Percentiles rank a stretch among this genome's conserved stretches.
These are phyloP conservation scores for Agrenia bidenticulata DNA, from an alignment of 2,888 invertebrate genomes.

Conservation along the genomic window DNA sequence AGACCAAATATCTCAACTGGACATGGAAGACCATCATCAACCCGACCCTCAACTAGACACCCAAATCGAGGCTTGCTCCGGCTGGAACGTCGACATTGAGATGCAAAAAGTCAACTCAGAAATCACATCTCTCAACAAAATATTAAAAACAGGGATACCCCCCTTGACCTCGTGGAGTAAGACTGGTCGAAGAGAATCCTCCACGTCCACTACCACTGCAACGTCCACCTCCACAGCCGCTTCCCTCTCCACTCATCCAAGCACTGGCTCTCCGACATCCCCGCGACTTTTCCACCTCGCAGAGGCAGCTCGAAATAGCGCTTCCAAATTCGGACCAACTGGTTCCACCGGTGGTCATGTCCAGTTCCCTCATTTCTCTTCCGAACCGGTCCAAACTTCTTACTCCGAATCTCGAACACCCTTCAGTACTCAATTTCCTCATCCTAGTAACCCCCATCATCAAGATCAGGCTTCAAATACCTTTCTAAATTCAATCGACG, in stretches of 20 bases:
- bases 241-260: not conserved
- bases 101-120: constrained; percentile 46
- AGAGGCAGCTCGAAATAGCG: too few relatives aligned
- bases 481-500: too few relatives aligned
- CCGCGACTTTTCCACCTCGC: too few relatives aligned
- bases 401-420: too few relatives aligned
- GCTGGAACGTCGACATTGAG: constrained; percentile 52
- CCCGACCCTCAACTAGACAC: constrained; percentile 43
- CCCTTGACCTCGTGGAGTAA: not conserved
- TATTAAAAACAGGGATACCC: constrained; percentile 29
- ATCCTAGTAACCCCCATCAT: too few relatives aligned
- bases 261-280: not conserved
- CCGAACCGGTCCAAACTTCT: too few relatives aligned
- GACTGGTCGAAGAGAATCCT: not conserved
- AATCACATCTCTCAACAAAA: constrained; percentile 38
- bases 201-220: not conserved
- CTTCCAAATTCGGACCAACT: too few relatives aligned
- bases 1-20: constrained; percentile 42
- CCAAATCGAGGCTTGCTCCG: constrained; percentile 49
- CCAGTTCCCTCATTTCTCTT: too few relatives aligned
- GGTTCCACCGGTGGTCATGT: too few relatives aligned
- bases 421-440: too few relatives aligned
- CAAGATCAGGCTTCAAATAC: too few relatives aligned
- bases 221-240: not conserved
- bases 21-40: constrained; percentile 36